A percentile compares a stretch with the other conserved stretches of the same genome.
Evolutionary conservation across 2,888 invertebrate species (phyloP).

Genomic region (Dynastes hyllus): DNA sequence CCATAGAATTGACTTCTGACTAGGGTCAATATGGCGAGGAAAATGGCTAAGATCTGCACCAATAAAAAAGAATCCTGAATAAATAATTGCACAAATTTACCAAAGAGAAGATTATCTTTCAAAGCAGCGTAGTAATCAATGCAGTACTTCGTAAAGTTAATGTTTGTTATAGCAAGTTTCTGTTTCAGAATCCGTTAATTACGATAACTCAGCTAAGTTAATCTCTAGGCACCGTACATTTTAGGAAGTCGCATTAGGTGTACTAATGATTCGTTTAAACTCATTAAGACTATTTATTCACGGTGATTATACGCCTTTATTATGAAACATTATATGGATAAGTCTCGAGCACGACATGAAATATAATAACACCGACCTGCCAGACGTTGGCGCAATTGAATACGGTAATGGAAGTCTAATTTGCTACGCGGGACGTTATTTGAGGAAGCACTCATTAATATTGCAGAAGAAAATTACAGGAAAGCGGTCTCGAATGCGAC

Average conservation of each 20-base stretch:
- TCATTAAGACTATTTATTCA: constrained; percentile 18
- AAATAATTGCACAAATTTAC: neutral
- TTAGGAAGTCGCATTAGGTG: constrained; percentile 6
- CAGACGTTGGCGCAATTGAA: constrained; percentile 1
- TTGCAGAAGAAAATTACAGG: constrained; percentile 25
- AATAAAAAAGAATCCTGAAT: neutral
- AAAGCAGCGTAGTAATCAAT: constrained; percentile 10
- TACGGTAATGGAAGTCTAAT: constrained; percentile 12
- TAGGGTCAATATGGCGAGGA: constrained; percentile 62
- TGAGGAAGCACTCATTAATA: constrained; percentile 9
- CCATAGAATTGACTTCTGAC: constrained; percentile 68
- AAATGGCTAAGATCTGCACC: constrained; percentile 53
- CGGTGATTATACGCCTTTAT: constrained; percentile 7
- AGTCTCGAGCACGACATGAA: constrained; percentile 1
- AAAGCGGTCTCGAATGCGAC: neutral
- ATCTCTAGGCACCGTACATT: neutral
- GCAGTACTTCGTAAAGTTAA: neutral
- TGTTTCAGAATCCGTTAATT: neutral
- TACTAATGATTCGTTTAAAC: constrained; percentile 12
- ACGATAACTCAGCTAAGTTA: neutral
- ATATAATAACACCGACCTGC: constrained; percentile 9
- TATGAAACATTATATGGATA: constrained; percentile 6
- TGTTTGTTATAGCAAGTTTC: neutral
- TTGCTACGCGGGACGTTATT: neutral
- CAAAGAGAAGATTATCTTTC: too few relatives aligned